phyloP scores from a whole-genome alignment of 2,113 vertebrate genomes.

The Gallinago media region DNA sequence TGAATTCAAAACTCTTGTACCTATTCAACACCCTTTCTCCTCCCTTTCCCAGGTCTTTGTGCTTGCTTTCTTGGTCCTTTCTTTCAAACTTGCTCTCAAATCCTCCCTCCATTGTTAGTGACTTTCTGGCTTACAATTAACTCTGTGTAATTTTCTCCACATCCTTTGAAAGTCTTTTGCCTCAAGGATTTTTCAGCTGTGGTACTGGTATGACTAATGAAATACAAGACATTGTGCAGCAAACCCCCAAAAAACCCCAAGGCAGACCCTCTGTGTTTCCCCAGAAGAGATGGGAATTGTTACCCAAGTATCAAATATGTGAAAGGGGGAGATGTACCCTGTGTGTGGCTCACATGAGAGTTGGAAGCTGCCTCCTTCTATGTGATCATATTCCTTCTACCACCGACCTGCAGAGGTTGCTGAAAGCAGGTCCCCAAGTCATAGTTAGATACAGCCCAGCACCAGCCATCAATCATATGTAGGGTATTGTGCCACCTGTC shows the following conservation, averaged over 20 bases:
- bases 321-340: background rate
- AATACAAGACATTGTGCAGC: background rate
- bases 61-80: background rate
- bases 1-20: background rate
- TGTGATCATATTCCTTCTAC: background rate
- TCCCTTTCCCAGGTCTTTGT: background rate
- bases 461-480: accelerated
- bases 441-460: background rate
- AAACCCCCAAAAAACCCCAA: background rate
- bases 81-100: background rate
- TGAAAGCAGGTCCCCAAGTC: background rate
- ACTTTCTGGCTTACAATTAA: background rate
- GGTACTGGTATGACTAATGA: background rate
- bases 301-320: background rate
- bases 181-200: background rate
- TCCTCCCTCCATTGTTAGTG: background rate
- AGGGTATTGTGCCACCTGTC: background rate
- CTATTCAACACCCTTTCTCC: background rate
- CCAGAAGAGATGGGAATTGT: background rate
- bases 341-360: background rate
- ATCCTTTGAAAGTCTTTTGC: background rate
- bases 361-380: background rate
- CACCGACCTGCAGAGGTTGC: background rate
- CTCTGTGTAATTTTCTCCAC: background rate
- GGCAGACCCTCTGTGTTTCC: background rate